Evolutionary conservation across 2,797 vertebrate genomes (phyloP).

Genomic region (Mergus octosetaceus): DNA sequence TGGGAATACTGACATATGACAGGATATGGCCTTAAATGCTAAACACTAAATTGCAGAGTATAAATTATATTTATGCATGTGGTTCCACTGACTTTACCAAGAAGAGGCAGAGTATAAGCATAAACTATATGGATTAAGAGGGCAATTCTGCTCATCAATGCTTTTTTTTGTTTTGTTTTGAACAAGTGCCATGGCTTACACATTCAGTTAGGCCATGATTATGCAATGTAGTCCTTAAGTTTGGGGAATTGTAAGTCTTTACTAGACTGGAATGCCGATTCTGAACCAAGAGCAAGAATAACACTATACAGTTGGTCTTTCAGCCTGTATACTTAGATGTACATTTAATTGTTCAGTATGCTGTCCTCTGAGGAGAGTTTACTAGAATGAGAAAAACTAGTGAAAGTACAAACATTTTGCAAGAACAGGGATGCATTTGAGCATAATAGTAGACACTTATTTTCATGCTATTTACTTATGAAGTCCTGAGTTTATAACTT

Average conservation of each 20-base stretch:
- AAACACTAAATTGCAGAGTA: slow-evolving; percentile 38
- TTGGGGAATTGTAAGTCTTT: not conserved
- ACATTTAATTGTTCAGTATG: not conserved
- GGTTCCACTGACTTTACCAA: slow-evolving; percentile 37
- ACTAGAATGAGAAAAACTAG: not conserved
- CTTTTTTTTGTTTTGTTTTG: not conserved
- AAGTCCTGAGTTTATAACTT: not conserved
- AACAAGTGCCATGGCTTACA: not conserved
- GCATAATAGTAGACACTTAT: not conserved
- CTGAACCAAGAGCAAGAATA: slow-evolving; percentile 2
- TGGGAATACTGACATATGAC: not conserved
- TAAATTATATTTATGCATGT: not conserved
- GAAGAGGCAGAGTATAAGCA: not conserved
- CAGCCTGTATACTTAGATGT: not conserved
- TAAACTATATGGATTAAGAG: not conserved
- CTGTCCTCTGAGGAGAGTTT: not conserved
- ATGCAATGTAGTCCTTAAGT: not conserved
- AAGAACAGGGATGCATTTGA: not conserved
- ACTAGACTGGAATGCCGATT: not conserved
- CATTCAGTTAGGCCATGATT: not conserved
- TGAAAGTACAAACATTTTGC: not conserved
- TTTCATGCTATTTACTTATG: not conserved
- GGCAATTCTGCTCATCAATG: not conserved
- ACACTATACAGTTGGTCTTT: not conserved
- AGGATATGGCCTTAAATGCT: not conserved